These are phyloP conservation scores for Bhutanitis thaidina DNA, from an alignment of 2,888 invertebrate species.

Conservation along the genomic window DNA sequence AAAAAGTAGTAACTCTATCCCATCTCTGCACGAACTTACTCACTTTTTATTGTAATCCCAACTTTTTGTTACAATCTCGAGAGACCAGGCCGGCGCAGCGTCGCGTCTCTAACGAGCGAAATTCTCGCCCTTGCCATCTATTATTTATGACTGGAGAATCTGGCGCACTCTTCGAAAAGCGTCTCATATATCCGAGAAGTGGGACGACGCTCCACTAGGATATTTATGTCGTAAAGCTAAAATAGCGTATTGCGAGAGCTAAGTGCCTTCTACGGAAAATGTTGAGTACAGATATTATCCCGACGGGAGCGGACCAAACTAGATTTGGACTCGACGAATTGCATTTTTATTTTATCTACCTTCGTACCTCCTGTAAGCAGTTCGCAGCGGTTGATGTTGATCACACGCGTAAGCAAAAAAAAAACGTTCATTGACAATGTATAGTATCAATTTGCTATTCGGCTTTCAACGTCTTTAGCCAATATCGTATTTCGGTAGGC, in stretches of 20 bases:
- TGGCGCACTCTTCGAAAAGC: slow-evolving; percentile 26
- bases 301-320: slow-evolving; percentile 22
- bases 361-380: slow-evolving; percentile 27
- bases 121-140: slow-evolving; percentile 32
- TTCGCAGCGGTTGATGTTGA: slow-evolving; percentile 28
- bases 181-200: slow-evolving; percentile 19
- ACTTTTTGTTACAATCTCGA: slow-evolving; percentile 18
- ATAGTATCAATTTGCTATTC: background rate
- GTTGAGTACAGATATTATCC: slow-evolving; percentile 20
- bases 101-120: slow-evolving; percentile 20
- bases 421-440: background rate
- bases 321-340: slow-evolving; percentile 29
- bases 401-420: background rate
- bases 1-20: slow-evolving; percentile 17
- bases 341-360: slow-evolving; percentile 33
- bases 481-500: no score
- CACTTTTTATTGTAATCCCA: slow-evolving; percentile 15
- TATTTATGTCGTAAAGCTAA: slow-evolving; percentile 12
- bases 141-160: slow-evolving; percentile 42
- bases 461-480: background rate
- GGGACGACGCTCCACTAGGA: slow-evolving; percentile 2
- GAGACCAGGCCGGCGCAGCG: slow-evolving; percentile 14
- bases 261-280: slow-evolving; percentile 16
- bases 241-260: background rate
- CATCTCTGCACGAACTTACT: slow-evolving; percentile 11